Base-by-base conservation (phyloP, 2,888 invertebrate species). In the Hesperia comma region DNA sequence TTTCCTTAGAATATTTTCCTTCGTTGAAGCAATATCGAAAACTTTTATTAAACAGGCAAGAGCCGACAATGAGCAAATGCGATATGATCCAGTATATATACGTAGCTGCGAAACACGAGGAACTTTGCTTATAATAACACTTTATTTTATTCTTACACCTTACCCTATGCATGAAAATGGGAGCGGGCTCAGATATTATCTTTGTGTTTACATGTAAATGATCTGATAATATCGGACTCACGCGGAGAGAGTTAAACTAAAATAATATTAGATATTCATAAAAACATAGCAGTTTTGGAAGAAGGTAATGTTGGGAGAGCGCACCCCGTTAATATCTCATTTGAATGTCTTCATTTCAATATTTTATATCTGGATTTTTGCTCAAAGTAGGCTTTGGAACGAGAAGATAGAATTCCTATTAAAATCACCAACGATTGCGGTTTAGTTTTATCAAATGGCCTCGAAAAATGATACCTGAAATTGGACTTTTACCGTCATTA, bases 61-160 rank as follows among this genome's bases (percentile, higher is more conserved):
- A 63, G 62, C 55, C 43, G 55, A 63, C 55, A 53, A n/a, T 63
- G 43, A 63, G 46, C 43, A 54, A 41, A 19, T 17, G 43, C 17
- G 32, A 55, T 63, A 62, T 43, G 54, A 41, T 54, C 40, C 40
- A 40, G 40, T n/a, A 37, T 55, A 46, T 61, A 55, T 33, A 26
- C 37, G 12, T 41, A 62, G 41, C 40, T 43, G 49, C 56, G 56
- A 63, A 56, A 56, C 63, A 63, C 32, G n/a, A 26, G 10, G 33
- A 49, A 49, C n/a, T 46, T 63, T 49, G 56, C 46, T 49, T 56
- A 56, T 54, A 63, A 55, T 55, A 63, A 46, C 63, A 63, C 49
- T 63, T 63, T 49, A 49, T 63, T 63, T 63, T 51, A 61, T 51
- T 37, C 54, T 56, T 51, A 63, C 57, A 63, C 40, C 57, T 63